A percentile compares a stretch with the other conserved stretches of the same genome.
Conservation (phyloP, 1,140 invertebrate genomes). For the Lucilia sericata region DNA sequence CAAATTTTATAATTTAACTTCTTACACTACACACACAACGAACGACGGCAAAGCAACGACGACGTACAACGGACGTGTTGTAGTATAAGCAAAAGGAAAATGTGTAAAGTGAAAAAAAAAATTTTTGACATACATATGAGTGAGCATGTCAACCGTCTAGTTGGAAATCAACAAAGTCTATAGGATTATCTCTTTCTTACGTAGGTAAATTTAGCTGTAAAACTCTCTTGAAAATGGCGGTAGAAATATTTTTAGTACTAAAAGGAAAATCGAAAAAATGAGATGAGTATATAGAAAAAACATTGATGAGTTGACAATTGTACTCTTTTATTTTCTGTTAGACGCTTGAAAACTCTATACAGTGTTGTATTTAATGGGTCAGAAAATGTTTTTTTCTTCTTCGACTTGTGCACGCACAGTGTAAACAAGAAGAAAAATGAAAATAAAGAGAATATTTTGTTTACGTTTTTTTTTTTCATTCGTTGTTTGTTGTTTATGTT, state of each 20-base stretch:
- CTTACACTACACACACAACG: constrained; percentile 27
- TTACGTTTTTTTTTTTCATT: background rate
- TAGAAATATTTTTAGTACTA: constrained; percentile 32
- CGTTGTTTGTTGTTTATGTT: background rate
- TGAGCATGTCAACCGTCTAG: constrained; percentile 20
- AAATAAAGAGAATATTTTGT: constrained; percentile 11
- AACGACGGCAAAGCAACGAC: constrained; percentile 16
- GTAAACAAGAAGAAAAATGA: constrained; percentile 14
- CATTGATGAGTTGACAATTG: background rate
- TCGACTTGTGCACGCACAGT: background rate
- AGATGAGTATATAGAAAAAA: background rate
- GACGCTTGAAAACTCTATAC: constrained; percentile 9
- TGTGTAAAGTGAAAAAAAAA: constrained; percentile 3
- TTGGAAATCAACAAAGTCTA: background rate
- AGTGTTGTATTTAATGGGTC: constrained; percentile 37
- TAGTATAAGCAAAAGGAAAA: constrained; percentile 42
- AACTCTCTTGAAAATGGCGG: constrained; percentile 31
- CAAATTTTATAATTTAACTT: constrained; percentile 44
- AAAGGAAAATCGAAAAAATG: background rate
- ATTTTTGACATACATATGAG: constrained; percentile 28
- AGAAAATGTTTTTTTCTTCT: background rate
- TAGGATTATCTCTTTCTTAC: constrained; percentile 26
- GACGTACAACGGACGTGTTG: constrained; percentile 47
- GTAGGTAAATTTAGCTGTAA: background rate
- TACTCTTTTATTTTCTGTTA: background rate